Evolutionary conservation across 1,140 invertebrate genomes (phyloP), one percentile per base, ranked within the genome.

Genomic region (Aphelenchoides fujianensis): DNA sequence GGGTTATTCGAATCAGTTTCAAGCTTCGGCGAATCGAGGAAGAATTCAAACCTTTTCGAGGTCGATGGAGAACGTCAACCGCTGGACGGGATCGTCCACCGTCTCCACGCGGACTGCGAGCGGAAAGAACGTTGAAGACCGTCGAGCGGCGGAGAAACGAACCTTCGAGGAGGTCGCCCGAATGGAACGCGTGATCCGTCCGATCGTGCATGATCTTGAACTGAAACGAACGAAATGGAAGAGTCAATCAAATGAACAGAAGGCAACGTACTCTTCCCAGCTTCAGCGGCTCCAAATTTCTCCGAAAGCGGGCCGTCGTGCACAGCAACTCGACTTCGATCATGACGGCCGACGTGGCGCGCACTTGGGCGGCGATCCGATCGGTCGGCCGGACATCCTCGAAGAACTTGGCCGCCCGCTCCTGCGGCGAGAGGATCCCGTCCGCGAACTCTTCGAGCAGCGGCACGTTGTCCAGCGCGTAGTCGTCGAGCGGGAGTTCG

Each of bases 141-240:
- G 23, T 48, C n/a, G n/a, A n/a, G n/a, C n/a, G n/a, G n/a, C 41
- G 23, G 41, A 16, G 12, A 48, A 48, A 48, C 41, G 41, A 12
- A 61, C 59, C 59, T 61, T 61, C 59, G 31, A 61, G 28, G n/a
- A 61, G 16, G 30, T 61, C 59, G 31, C 31, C 31, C 59, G 59
- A 19, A 34, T 61, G 59, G 30, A 30, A 61, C 16, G 16, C 59
- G 59, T n/a, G 36, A n/a, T n/a, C 27, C 59, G 59, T 61, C n/a
- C 59, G 59, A 31, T 61, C 59, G 59, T 61, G 59, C 59, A 61
- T 61, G 30, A 61, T 28, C 31, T 61, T 61, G 31, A 61, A 61
- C 59, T 61, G 1, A n/a, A 61, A 61, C 16, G 27, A 28, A 59
- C 7, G 57, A 9, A 59, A 61, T 28, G 0, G n/a, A 2, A 19